phyloP scores from a whole-genome alignment of 1,140 invertebrate species.

The Harpegnathos saltator region DNA sequence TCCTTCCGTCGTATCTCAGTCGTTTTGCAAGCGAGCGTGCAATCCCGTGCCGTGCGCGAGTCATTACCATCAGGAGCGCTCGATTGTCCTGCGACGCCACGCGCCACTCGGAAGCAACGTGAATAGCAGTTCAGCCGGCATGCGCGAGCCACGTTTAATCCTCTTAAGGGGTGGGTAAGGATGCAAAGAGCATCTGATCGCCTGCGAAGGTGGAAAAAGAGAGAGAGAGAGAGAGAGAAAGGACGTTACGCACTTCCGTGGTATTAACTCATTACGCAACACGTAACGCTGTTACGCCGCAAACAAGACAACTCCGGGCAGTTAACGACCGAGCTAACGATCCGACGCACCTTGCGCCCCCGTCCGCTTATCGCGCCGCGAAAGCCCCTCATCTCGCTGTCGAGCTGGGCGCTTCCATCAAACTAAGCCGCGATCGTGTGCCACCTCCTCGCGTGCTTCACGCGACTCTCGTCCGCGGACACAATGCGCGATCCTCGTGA shows the following conservation, averaged over 20 bases:
- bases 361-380: conserved; percentile 22
- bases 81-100: conserved; percentile 16
- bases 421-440: conserved; percentile 44
- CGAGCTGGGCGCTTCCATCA: conserved; percentile 41
- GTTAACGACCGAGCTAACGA: conserved; percentile 56
- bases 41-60: no score
- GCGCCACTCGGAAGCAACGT: conserved; percentile 16
- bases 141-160: conserved; percentile 43
- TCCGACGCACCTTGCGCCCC: conserved; percentile 39
- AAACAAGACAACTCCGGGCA: conserved; percentile 56
- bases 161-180: conserved; percentile 35
- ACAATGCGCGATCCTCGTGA: conserved; percentile 72
- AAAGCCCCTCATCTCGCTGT: conserved; percentile 60
- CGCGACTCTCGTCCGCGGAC: conserved; percentile 69
- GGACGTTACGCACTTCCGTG: conserved; percentile 28
- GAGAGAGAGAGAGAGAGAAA: neutral
- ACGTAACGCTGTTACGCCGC: conserved; percentile 7
- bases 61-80: neutral
- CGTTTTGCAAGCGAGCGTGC: no score
- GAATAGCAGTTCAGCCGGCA: neutral
- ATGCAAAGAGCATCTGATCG: conserved; percentile 39
- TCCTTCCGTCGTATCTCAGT: no score
- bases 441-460: conserved; percentile 70
- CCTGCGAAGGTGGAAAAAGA: conserved; percentile 11
- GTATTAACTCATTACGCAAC: conserved; percentile 60